Conservation (phyloP, 2,888 invertebrate species). For the Chymomyza caudatula region DNA sequence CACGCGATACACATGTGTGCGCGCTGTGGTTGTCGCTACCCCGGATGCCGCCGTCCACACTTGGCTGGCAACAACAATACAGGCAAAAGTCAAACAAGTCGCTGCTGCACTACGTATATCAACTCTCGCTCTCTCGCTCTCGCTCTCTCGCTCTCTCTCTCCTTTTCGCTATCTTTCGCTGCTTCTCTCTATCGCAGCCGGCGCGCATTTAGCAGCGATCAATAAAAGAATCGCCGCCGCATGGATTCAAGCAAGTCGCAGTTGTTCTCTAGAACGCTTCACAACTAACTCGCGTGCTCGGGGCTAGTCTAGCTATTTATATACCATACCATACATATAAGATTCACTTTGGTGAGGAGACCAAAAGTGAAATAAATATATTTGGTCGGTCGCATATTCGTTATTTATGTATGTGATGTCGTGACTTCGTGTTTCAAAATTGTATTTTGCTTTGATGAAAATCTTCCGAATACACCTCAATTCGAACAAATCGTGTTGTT, state of each 20-base stretch:
- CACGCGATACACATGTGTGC: constrained; percentile 68
- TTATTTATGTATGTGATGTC: not conserved
- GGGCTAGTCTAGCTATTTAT: not conserved
- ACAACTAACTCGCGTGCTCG: not conserved
- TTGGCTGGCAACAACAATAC: not conserved
- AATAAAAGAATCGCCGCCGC: constrained; percentile 74
- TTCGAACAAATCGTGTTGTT: not conserved
- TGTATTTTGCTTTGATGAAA: not conserved
- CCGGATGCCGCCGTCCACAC: constrained; percentile 1
- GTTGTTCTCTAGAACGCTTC: constrained; percentile 67
- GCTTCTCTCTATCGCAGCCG: constrained; percentile 26
- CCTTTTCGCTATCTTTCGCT: constrained; percentile 27
- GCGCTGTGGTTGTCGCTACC: not conserved
- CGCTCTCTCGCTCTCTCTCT: not conserved
- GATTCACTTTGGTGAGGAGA: not conserved
- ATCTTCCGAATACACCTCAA: not conserved
- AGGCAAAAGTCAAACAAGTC: constrained; percentile 3
- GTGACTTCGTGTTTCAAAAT: not conserved
- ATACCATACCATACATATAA: not conserved
- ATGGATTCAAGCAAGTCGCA: constrained; percentile 71
- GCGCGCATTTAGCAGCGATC: constrained; percentile 45
- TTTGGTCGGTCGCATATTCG: not conserved
- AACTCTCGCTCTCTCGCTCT: not conserved
- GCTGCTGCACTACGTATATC: not conserved
- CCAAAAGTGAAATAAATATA: not conserved